phyloP scores from a whole-genome alignment of 2,113 vertebrate species.

The Prionailurus bengalensis region DNA sequence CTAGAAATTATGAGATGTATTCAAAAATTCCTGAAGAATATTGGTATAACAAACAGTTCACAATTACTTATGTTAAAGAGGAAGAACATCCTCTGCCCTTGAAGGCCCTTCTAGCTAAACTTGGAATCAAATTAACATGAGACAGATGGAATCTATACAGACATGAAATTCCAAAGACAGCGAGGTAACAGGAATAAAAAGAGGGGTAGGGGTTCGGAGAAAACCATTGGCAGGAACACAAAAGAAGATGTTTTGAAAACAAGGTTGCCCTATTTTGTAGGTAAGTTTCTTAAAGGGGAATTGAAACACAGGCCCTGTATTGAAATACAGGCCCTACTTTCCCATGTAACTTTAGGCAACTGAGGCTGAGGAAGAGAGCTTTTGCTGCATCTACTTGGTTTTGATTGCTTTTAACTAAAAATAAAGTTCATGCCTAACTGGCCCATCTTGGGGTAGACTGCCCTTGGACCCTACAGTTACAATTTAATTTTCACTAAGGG shows the following conservation, averaged over 20 bases:
- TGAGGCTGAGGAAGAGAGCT: background rate
- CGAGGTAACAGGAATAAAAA: background rate
- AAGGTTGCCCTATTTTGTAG: background rate
- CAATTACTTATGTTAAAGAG: background rate
- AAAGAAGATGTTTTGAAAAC: background rate
- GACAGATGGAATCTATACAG: background rate
- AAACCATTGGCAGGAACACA: background rate
- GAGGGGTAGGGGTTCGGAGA: background rate
- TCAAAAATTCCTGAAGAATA: background rate
- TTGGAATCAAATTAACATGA: background rate
- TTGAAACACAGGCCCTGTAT: background rate
- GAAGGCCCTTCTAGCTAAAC: background rate
- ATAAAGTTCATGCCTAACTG: background rate
- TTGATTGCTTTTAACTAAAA: background rate
- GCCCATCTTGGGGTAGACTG: background rate
- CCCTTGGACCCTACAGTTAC: background rate
- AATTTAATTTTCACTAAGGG: too few relatives aligned
- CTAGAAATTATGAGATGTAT: background rate
- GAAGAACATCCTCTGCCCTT: background rate
- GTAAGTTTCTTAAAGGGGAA: background rate
- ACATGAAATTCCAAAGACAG: background rate
- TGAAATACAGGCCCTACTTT: background rate
- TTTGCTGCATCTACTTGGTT: background rate
- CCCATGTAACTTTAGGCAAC: background rate
- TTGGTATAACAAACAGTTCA: background rate